Evolutionary conservation across 2,888 invertebrate species (phyloP).

Genomic region (Elmis aenea): DNA sequence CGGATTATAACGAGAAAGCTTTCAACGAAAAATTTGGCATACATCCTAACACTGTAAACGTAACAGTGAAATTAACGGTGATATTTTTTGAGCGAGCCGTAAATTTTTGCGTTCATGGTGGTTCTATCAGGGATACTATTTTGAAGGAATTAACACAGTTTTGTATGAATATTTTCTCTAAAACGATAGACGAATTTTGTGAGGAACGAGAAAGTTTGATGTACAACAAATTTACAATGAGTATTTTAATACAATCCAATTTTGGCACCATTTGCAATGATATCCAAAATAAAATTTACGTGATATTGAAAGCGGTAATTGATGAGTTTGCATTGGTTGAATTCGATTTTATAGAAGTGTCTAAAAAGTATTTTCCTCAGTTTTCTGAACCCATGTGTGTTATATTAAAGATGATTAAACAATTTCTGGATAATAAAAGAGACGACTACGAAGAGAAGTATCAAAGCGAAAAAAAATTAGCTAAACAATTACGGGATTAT

Average conservation of each 20-base stretch:
- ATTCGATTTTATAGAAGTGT: constrained; percentile 1
- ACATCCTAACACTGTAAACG: constrained; percentile 1
- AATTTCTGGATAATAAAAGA: constrained; percentile 11
- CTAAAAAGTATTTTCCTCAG: constrained; percentile 6
- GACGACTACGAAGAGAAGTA: constrained; percentile 12
- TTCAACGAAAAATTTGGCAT: constrained; percentile 9
- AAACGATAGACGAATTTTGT: constrained; percentile 13
- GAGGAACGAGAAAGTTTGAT: constrained; percentile 1
- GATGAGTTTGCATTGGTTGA: constrained; percentile 5
- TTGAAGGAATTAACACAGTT: constrained; percentile 27
- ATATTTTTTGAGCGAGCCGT: constrained; percentile 13
- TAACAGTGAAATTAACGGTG: constrained; percentile 6
- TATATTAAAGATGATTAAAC: constrained; percentile 9
- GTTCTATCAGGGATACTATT: constrained; percentile 9
- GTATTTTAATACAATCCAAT: not conserved
- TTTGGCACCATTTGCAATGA: constrained; percentile 4
- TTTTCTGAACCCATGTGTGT: constrained; percentile 8
- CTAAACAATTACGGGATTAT: constrained; percentile 4
- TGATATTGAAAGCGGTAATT: constrained; percentile 10
- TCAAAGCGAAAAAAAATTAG: constrained; percentile 9
- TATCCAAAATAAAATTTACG: constrained; percentile 13
- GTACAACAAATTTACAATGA: not conserved
- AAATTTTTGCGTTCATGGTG: constrained; percentile 7
- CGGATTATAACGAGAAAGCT: constrained; percentile 10
- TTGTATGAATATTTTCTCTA: constrained; percentile 14